Percentiles rank a stretch among this genome's conserved stretches.
These are phyloP conservation scores for Mobula birostris DNA, from an alignment of 2,113 vertebrate genomes.

Conservation along the genomic window DNA sequence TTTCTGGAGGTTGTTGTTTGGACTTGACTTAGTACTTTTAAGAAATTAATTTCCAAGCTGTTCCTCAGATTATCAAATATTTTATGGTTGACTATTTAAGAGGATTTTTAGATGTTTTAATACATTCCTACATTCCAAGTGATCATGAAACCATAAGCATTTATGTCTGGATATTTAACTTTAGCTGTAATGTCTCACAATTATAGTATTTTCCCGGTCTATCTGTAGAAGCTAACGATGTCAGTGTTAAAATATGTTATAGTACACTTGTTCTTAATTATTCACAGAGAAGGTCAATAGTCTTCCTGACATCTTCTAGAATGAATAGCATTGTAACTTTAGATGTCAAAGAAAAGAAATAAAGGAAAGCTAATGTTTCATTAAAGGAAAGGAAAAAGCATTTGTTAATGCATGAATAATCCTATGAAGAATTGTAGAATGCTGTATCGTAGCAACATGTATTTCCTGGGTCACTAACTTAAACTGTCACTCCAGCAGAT, in stretches of 20 bases:
- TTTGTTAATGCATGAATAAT: conserved; percentile 26
- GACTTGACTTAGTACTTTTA: not conserved
- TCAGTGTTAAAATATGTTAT: not conserved
- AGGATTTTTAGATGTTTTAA: conserved; percentile 1
- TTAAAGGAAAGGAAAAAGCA: conserved; percentile 18
- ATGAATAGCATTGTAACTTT: not conserved
- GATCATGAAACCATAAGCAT: not conserved
- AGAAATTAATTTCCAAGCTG: not conserved
- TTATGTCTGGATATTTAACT: not conserved
- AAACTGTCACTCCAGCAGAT: conserved; percentile 1
- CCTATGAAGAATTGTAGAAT: conserved; percentile 22
- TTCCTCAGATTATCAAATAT: not conserved
- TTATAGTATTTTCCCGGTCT: not conserved
- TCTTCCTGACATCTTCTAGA: not conserved
- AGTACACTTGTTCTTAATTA: not conserved
- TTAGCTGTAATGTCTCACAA: not conserved
- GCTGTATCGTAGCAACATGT: conserved; percentile 23
- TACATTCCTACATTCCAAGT: conserved; percentile 16
- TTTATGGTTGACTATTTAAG: conserved; percentile 30
- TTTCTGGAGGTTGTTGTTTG: not conserved
- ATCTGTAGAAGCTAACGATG: not conserved
- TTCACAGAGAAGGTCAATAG: not conserved
- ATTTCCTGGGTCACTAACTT: conserved; percentile 7
- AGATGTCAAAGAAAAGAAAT: conserved; percentile 6
- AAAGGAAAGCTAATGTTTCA: not conserved